phyloP scores from a whole-genome alignment of 2,797 vertebrate genomes.

The Nannoperca australis region DNA sequence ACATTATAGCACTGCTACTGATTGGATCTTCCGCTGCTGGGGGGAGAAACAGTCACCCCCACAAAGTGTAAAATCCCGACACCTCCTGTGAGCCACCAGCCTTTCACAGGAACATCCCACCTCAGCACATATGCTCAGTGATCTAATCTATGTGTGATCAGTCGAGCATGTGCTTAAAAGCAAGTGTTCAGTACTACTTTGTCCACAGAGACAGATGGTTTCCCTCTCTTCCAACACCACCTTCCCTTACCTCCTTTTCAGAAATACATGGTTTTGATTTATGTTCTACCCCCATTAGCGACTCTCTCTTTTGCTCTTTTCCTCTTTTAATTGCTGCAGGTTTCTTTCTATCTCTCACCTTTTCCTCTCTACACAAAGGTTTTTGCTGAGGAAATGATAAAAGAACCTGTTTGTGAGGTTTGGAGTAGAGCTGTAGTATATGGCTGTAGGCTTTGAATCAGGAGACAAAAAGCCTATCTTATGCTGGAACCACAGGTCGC shows the following conservation, averaged over 20 bases:
- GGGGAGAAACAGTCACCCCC: constrained; percentile 34
- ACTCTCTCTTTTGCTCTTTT: constrained; percentile 32
- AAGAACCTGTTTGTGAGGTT: constrained; percentile 9
- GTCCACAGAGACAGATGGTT: constrained; percentile 57
- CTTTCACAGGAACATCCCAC: constrained; percentile 64
- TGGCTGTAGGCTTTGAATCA: constrained; percentile 39
- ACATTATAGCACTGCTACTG: constrained; percentile 17
- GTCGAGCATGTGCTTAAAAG: constrained; percentile 60
- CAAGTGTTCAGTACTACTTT: constrained; percentile 43
- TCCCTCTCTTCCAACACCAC: neutral
- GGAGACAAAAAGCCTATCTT: constrained; percentile 44
- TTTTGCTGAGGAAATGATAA: constrained; percentile 11
- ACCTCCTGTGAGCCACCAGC: constrained; percentile 47
- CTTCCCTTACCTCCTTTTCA: constrained; percentile 12
- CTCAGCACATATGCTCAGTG: constrained; percentile 57
- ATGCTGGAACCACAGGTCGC: constrained; percentile 44
- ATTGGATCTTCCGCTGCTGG: constrained; percentile 34
- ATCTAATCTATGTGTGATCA: constrained; percentile 60
- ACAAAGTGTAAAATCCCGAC: constrained; percentile 55
- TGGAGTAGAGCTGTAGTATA: constrained; percentile 10
- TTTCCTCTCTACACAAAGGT: constrained; percentile 31
- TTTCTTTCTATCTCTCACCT: constrained; percentile 38
- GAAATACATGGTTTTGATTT: constrained; percentile 48
- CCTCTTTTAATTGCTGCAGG: constrained; percentile 37
- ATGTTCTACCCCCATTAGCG: constrained; percentile 46